Base-by-base conservation (phyloP, 2,113 vertebrate genomes). In the Numenius arquata region DNA sequence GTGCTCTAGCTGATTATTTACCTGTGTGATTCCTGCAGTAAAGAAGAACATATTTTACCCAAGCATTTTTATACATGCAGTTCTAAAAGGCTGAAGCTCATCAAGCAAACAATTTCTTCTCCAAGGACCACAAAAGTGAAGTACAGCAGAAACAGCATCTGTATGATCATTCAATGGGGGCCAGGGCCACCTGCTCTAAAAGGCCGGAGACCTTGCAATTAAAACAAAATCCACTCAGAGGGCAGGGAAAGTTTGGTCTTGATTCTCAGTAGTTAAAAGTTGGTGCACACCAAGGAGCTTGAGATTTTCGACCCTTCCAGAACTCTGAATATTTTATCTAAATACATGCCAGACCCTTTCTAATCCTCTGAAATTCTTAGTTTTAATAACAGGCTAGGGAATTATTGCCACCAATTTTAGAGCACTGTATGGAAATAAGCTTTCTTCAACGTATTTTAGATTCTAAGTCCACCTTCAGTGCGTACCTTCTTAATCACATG, bases 61-160 rank as follows among this genome's bases (percentile, higher is more conserved):
- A 79, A 85, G 18, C 34, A 78, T 61, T 93, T 95, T 95, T 89
- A 73, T 52, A 62, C 3, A 4, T 19, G 53, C 53, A 32, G 12
- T 27, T 73, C 34, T 38, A 89, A 93, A 93, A 92, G 2, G 8
- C 47, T 75, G 77, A 61, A 78, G 29, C 56, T 92, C 84, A 92
- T 89, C 77, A 84, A 72, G 52, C 27, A 70, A 91, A 75, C 1
- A 74, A 53, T 89, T 82, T 91, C 70, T 95, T 95, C 81, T 95
- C 80, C n/a, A 55, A 94, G 74, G 74, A 85, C 0, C 4, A 58
- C 82, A 70, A 94, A 96, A 82, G 36, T n/a, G 36, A 75, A 73
- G 53, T 91, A 85, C 32, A 82, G 65, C 62, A 94, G 89, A 93
- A 88, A 58, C 27, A 75, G 62, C 84, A 91, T 70, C 62, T 89